These are phyloP conservation scores for Enteromius radiatus DNA, from an alignment of 2,797 vertebrate species.

Conservation along the genomic window DNA sequence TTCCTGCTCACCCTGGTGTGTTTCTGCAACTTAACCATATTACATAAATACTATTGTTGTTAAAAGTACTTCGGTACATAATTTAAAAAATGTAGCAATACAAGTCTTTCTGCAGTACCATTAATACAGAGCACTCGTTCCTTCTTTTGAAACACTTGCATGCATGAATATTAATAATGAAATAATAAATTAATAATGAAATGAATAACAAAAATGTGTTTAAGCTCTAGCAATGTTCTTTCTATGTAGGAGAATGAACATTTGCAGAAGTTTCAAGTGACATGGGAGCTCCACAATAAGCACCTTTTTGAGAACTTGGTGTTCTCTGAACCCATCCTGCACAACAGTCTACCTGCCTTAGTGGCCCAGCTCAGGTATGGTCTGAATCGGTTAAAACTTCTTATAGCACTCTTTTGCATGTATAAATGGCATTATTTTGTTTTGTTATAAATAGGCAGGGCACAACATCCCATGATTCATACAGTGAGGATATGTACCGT, in stretches of 20 bases:
- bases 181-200: not conserved
- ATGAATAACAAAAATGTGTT: not conserved
- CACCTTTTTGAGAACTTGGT: slow-evolving; percentile 98
- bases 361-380: slow-evolving; percentile 93
- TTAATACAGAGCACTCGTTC: not conserved
- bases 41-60: not conserved
- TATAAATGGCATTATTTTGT: not conserved
- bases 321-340: slow-evolving; percentile 94
- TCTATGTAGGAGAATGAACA: slow-evolving; percentile 90
- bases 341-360: slow-evolving; percentile 91
- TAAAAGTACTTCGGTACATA: not conserved
- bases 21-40: not conserved
- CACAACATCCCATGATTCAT: slow-evolving; percentile 88
- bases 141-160: not conserved
- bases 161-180: not conserved
- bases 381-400: not conserved
- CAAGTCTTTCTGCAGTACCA: not conserved
- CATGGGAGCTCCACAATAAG: slow-evolving; percentile 98
- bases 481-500: slow-evolving; percentile 91
- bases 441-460: slow-evolving; percentile 80
- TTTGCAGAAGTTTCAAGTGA: slow-evolving; percentile 97
- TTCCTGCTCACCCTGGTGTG: slow-evolving; percentile 97
- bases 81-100: not conserved
- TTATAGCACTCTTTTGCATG: not conserved
- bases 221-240: not conserved